Evolutionary conservation across 2,113 vertebrate species (phyloP).

Genomic region (Ibidorhyncha struthersii): DNA sequence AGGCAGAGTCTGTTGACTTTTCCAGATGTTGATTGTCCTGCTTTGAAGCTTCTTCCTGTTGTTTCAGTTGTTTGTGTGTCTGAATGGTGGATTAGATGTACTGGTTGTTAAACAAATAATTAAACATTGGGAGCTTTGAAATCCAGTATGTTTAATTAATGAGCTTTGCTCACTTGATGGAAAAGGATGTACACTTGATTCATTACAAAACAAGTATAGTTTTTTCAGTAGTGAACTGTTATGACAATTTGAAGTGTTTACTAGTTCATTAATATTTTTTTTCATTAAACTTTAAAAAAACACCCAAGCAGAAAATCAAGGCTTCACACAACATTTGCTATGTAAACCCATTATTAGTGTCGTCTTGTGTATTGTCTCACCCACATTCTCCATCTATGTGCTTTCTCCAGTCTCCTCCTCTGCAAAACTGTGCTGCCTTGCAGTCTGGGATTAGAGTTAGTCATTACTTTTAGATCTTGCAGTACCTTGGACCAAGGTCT

Average conservation of each 20-base stretch:
- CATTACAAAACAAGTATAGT: neutral
- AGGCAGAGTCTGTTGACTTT: slow-evolving; percentile 29
- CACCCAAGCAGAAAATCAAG: slow-evolving; percentile 28
- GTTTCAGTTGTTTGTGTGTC: slow-evolving; percentile 17
- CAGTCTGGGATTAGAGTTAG: neutral
- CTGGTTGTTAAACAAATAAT: slow-evolving; percentile 49
- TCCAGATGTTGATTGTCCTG: slow-evolving; percentile 54
- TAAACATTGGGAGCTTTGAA: slow-evolving; percentile 32
- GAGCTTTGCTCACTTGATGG: slow-evolving; percentile 21
- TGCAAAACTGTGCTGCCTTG: neutral
- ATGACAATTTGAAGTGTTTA: slow-evolving; percentile 26
- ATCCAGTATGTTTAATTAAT: slow-evolving; percentile 51
- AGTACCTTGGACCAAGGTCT: neutral
- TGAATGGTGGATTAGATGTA: slow-evolving; percentile 19
- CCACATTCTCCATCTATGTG: neutral
- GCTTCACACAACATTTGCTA: slow-evolving; percentile 1
- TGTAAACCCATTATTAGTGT: slow-evolving; percentile 10
- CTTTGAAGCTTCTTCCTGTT: slow-evolving; percentile 52
- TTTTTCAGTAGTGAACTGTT: slow-evolving; percentile 17
- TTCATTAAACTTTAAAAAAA: slow-evolving; percentile 18
- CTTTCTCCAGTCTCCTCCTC: neutral
- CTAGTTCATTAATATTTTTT: neutral
- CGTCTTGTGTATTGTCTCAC: neutral
- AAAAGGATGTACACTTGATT: slow-evolving; percentile 25
- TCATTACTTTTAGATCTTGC: neutral